Evolutionary conservation across 2,888 invertebrate genomes (phyloP), one percentile per base, ranked within the genome.

Genomic region (Dryobota labecula): DNA sequence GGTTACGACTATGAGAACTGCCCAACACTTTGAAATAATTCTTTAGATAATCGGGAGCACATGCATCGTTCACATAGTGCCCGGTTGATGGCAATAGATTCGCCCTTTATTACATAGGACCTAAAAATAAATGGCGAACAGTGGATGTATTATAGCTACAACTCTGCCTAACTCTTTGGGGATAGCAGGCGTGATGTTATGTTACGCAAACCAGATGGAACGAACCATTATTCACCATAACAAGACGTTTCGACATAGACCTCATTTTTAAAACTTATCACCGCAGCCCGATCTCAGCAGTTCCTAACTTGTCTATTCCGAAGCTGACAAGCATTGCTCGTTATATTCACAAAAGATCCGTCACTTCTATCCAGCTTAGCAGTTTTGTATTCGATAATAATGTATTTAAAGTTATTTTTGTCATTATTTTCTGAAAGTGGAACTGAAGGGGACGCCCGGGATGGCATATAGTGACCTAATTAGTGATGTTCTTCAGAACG

Each of bases 321-420:
- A 49, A 24, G 36, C 43, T 72, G 77, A 77, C 77, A 80, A 30
- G 64, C 43, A n/a, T 38, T 51, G 72, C 82, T 80, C 82, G 80
- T 82, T 80, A 81, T 67, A 54, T 69, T 70, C 72, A 36, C 51
- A 64, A 54, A 64, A 69, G 64, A 24, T 38, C 36, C 53, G 60
- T 66, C 81, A 67, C 47, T 63, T 56, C 11, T 54, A 47, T 36
- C 60, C 33, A 56, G 38, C 43, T 76, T 18, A 51, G 60, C 82
- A 67, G 43, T 69, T 81, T 72, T 54, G 38, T 76, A 30, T 49
- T 51, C 15, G 4, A 72, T 64, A 24, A 47, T 76, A 58, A 51
- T 30, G 13, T 49, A 57, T 56, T 63, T 30, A 36, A 41, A 27
- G 13, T 79, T 66, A 45, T 30, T 53, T 43, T 45, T 15, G 0